phyloP scores from a whole-genome alignment of 1,140 invertebrate genomes.

The Dendroctonus ponderosae region DNA sequence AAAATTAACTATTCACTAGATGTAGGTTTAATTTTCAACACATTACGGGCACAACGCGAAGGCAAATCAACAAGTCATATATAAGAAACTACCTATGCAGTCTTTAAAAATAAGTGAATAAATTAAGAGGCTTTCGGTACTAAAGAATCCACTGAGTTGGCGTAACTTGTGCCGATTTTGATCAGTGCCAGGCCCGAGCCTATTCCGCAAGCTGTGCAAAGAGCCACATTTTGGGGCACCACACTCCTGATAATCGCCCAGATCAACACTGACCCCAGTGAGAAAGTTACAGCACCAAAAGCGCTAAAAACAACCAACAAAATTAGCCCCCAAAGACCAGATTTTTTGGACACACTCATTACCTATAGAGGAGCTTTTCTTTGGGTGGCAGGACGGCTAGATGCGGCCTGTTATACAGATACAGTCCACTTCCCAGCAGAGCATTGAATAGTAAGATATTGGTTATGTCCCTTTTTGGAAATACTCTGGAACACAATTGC shows the following conservation, averaged over 20 bases:
- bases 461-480: constrained; percentile 59
- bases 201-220: constrained; percentile 62
- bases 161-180: constrained; percentile 61
- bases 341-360: constrained; percentile 26
- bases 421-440: constrained; percentile 61
- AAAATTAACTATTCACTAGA: background rate
- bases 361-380: constrained; percentile 58
- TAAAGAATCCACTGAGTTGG: constrained; percentile 46
- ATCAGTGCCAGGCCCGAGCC: constrained; percentile 59
- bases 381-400: constrained; percentile 51
- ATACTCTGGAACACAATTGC: constrained; percentile 53
- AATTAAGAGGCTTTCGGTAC: constrained; percentile 34
- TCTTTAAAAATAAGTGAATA: constrained; percentile 4
- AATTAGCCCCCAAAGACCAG: constrained; percentile 6
- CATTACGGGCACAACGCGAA: background rate
- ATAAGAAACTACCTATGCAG: background rate
- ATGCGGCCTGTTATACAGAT: constrained; percentile 64
- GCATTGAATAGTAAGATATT: constrained; percentile 59
- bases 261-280: constrained; percentile 69
- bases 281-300: constrained; percentile 66
- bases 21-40: background rate
- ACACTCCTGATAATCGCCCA: constrained; percentile 70
- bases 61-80: constrained; percentile 3
- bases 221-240: constrained; percentile 61
- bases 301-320: constrained; percentile 51